phyloP scores from a whole-genome alignment of 2,113 vertebrate species.

The Sturnus vulgaris region DNA sequence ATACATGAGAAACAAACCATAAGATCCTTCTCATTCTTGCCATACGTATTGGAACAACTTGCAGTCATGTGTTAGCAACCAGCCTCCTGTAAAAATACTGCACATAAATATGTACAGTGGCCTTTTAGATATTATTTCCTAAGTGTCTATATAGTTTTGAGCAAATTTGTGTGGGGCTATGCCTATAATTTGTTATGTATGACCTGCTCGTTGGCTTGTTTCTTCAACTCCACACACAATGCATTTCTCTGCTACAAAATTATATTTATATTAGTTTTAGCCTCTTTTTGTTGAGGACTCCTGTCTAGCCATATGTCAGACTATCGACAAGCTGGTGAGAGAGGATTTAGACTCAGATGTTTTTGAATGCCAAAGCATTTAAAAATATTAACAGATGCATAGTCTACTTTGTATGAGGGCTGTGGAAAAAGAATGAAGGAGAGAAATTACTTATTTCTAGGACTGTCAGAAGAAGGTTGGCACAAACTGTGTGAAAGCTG shows the following conservation, averaged over 20 bases:
- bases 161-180: neutral
- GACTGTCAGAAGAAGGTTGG: neutral
- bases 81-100: neutral
- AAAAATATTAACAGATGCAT: conserved; percentile 10
- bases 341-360: neutral
- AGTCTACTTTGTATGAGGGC: neutral
- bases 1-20: conserved; percentile 5
- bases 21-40: neutral
- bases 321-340: neutral
- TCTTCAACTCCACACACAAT: neutral
- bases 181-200: neutral
- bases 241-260: neutral
- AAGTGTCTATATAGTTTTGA: neutral
- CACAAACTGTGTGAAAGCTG: neutral
- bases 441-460: neutral
- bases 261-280: neutral
- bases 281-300: neutral
- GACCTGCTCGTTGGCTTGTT: neutral
- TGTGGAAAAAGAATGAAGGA: neutral
- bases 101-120: neutral
- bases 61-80: neutral
- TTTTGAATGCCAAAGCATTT: neutral
- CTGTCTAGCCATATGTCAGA: neutral
- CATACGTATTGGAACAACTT: neutral
- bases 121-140: neutral